Conservation (phyloP, 2,888 invertebrate genomes). For the Archips xylosteana region DNA sequence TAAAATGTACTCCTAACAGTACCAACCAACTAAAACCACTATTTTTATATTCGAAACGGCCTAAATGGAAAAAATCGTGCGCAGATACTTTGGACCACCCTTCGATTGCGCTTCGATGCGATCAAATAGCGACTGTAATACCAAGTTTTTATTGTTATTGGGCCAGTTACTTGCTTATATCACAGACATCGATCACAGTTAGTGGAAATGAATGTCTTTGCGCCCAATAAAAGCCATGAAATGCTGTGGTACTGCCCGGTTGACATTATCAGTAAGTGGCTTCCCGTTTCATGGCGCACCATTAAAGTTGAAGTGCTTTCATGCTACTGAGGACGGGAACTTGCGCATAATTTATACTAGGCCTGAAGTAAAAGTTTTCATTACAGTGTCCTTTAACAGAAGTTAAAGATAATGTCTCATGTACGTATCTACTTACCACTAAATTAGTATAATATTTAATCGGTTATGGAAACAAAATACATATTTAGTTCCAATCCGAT, state of each 20-base stretch:
- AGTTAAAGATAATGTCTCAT: background rate
- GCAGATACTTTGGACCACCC: too few species aligned
- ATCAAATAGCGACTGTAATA: background rate
- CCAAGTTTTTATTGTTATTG: background rate
- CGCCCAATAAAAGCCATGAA: background rate
- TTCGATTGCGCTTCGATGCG: too few species aligned
- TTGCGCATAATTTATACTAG: background rate
- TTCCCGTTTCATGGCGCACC: background rate
- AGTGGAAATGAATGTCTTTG: background rate
- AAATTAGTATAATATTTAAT: too few species aligned
- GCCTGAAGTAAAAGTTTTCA: background rate
- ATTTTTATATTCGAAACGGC: too few species aligned
- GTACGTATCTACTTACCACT: too few species aligned
- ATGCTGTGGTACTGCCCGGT: background rate
- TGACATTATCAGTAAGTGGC: background rate
- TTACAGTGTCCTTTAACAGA: background rate
- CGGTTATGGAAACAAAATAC: too few species aligned
- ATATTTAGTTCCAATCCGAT: background rate
- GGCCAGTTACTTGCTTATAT: background rate
- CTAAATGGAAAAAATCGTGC: too few species aligned
- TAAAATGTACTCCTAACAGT: too few species aligned
- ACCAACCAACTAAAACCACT: too few species aligned
- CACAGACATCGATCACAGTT: background rate
- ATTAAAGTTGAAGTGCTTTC: slow-evolving; percentile 1
- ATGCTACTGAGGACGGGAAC: background rate